phyloP scores from a whole-genome alignment of 2,113 vertebrate species.

The Gasterosteus aculeatus region DNA sequence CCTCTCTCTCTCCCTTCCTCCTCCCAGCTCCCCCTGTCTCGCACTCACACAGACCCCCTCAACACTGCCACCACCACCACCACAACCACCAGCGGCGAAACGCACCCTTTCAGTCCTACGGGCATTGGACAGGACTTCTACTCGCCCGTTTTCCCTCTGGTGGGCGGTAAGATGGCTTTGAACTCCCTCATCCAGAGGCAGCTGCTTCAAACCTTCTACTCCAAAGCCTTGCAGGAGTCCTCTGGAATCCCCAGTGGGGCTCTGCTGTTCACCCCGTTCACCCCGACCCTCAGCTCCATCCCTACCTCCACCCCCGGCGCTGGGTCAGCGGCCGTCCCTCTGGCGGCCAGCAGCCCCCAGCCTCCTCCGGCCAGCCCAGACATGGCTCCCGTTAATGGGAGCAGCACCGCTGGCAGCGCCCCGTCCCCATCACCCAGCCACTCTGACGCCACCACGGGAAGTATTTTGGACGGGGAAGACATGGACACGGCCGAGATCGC shows the following conservation, averaged over 20 bases:
- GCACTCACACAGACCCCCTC: slow-evolving; percentile 68
- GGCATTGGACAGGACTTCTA: slow-evolving; percentile 98
- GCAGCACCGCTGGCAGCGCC: slow-evolving; percentile 86
- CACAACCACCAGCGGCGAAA: slow-evolving; percentile 93
- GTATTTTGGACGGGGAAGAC: slow-evolving; percentile 91
- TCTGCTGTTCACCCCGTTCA: slow-evolving; percentile 89
- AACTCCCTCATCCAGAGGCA: slow-evolving; percentile 97
- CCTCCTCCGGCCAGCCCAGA: slow-evolving; percentile 85
- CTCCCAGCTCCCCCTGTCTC: slow-evolving; percentile 73
- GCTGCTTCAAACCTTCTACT: slow-evolving; percentile 98
- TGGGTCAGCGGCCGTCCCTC: slow-evolving; percentile 91
- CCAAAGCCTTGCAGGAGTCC: slow-evolving; percentile 95
- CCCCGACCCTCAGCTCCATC: slow-evolving; percentile 75
- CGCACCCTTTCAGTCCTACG: slow-evolving; percentile 94
- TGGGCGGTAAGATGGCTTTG: slow-evolving; percentile 97
- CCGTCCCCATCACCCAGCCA: slow-evolving; percentile 90
- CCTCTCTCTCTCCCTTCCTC: slow-evolving; percentile 79
- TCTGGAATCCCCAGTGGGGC: slow-evolving; percentile 85
- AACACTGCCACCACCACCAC: slow-evolving; percentile 87
- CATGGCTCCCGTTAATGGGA: slow-evolving; percentile 85
- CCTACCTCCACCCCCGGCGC: slow-evolving; percentile 84
- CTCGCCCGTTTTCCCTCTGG: slow-evolving; percentile 92
- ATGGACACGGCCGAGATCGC: slow-evolving; percentile 97
- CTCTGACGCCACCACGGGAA: slow-evolving; percentile 86
- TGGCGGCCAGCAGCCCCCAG: slow-evolving; percentile 91